A percentile compares a stretch with the other conserved stretches of the same genome.
Conservation (phyloP, 2,888 invertebrate genomes). For the Oasisia sp. region DNA sequence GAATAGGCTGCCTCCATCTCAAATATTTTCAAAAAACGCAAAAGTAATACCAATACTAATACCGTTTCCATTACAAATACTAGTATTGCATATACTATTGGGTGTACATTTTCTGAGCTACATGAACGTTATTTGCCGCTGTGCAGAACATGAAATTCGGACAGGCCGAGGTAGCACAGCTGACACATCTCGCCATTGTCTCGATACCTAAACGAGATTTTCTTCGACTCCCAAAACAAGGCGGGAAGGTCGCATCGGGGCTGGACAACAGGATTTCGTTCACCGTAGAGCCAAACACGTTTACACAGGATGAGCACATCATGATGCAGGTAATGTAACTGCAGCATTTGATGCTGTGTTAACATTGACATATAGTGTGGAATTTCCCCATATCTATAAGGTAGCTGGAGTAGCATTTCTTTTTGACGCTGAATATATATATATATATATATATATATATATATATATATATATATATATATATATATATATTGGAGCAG, state of each 20-base stretch:
- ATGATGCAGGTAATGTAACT: slow-evolving; percentile 50
- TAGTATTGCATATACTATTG: background rate
- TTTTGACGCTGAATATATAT: no score
- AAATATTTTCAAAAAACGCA: background rate
- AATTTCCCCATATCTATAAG: no score
- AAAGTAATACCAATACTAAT: background rate
- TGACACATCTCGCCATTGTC: slow-evolving; percentile 53
- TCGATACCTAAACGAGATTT: slow-evolving; percentile 56
- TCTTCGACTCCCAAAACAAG: slow-evolving; percentile 47
- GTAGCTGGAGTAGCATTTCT: no score
- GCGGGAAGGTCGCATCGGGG: slow-evolving; percentile 54
- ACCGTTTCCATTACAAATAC: background rate
- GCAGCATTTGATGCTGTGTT: background rate
- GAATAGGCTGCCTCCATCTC: no score
- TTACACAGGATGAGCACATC: slow-evolving; percentile 50
- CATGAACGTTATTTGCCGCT: background rate
- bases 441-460: no score
- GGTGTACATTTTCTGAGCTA: background rate
- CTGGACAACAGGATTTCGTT: slow-evolving; percentile 56
- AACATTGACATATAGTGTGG: background rate
- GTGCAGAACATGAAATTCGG: slow-evolving; percentile 57
- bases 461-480: no score
- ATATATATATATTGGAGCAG: no score
- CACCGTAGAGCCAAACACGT: slow-evolving; percentile 49
- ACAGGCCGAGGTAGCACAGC: slow-evolving; percentile 50